phyloP scores from a whole-genome alignment of 35 echinoderm and acorn worm species.

The Antedon bifida region DNA sequence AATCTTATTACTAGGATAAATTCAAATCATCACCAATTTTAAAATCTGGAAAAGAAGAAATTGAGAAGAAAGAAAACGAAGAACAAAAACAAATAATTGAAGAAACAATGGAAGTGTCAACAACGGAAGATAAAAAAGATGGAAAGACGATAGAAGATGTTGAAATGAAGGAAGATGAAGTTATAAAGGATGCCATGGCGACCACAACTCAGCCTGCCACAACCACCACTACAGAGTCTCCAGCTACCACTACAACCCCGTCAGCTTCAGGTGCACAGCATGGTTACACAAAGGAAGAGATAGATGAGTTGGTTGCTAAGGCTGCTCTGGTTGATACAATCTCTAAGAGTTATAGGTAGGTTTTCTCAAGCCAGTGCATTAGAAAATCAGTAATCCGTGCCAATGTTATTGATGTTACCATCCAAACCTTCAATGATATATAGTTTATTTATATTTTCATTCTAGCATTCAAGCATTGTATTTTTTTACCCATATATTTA shows the following conservation, averaged over 20 bases:
- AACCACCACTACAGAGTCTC: not conserved
- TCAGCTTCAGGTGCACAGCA: not conserved
- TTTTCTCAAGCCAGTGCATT: no score
- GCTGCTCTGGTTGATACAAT: not conserved
- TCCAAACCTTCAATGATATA: no score
- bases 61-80: not conserved
- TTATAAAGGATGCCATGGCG: not conserved
- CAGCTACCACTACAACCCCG: not conserved
- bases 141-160: not conserved
- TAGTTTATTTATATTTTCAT: no score
- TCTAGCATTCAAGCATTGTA: no score
- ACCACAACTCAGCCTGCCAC: not conserved
- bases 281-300: not conserved
- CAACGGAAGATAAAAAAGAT: not conserved
- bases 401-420: no score
- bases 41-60: not conserved
- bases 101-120: not conserved
- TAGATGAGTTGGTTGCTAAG: not conserved
- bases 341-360: not conserved
- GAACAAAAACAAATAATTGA: not conserved
- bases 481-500: no score
- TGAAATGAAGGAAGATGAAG: slow-evolving; percentile 3
- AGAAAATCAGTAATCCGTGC: no score
- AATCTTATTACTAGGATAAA: not conserved
- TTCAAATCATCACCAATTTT: not conserved